A percentile compares a stretch with the other conserved stretches of the same genome.
phyloP scores from a whole-genome alignment of 2,797 vertebrate species.

The Lates japonicus region DNA sequence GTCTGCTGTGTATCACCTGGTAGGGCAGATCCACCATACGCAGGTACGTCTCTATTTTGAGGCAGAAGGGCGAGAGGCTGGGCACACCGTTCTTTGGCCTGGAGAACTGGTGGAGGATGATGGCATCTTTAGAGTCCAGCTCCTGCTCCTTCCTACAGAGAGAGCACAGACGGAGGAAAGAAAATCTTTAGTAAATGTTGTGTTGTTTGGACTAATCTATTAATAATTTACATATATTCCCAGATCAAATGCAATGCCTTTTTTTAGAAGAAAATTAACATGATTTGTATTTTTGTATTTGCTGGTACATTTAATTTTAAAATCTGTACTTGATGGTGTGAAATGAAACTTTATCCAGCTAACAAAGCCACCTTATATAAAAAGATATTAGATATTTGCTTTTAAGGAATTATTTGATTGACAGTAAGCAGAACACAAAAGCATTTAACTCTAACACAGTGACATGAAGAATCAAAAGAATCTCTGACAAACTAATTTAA shows the following conservation, averaged over 20 bases:
- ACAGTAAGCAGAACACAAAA: not conserved
- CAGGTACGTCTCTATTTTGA: conserved; percentile 98
- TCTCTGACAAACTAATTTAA: not conserved
- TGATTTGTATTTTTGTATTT: not conserved
- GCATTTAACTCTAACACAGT: not conserved
- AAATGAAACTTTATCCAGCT: not conserved
- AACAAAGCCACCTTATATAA: not conserved
- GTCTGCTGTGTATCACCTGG: conserved; percentile 87
- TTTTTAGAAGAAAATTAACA: not conserved
- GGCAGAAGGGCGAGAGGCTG: conserved; percentile 97
- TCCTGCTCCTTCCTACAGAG: conserved; percentile 93
- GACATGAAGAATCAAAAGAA: not conserved
- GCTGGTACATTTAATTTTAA: not conserved
- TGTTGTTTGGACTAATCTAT: not conserved
- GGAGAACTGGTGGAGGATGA: conserved; percentile 99
- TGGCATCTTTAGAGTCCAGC: conserved; percentile 97
- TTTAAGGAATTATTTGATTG: conserved; percentile 4
- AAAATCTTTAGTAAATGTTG: not conserved
- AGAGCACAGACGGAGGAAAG: conserved; percentile 11
- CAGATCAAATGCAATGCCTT: not conserved
- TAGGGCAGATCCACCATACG: conserved; percentile 98
- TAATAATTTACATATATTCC: not conserved
- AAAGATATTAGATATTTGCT: not conserved
- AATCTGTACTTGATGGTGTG: not conserved
- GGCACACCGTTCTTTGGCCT: conserved; percentile 95